phyloP scores from a whole-genome alignment of 1,140 invertebrate genomes.

The Nylanderia fulva region DNA sequence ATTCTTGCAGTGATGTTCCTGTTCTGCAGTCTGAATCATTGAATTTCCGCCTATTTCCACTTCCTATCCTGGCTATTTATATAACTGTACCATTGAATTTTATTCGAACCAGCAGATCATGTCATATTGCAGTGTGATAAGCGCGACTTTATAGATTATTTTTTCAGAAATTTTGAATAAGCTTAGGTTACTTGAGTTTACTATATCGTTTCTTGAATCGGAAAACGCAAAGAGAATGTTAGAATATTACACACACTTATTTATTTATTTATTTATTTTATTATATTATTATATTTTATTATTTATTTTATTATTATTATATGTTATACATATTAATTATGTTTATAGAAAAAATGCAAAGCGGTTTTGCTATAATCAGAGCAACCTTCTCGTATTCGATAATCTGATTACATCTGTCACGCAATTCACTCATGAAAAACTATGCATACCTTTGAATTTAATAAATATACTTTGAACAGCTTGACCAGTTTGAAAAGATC shows the following conservation, averaged over 20 bases:
- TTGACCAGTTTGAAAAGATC: background rate
- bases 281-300: too few species aligned
- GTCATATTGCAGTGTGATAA: background rate
- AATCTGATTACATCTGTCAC: background rate
- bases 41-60: background rate
- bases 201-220: background rate
- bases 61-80: background rate
- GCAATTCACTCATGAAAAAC: conserved; percentile 10
- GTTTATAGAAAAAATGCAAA: background rate
- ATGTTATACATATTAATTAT: too few species aligned
- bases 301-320: too few species aligned
- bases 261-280: too few species aligned
- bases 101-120: background rate
- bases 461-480: conserved; percentile 1
- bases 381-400: background rate
- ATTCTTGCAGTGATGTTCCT: background rate
- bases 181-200: background rate
- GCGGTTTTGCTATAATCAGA: background rate
- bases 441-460: background rate
- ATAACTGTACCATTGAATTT: background rate
- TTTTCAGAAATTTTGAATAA: conserved; percentile 2
- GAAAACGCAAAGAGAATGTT: background rate
- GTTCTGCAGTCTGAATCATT: background rate
- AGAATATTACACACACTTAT: background rate
- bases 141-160: background rate